Percentiles rank a stretch among this genome's conserved stretches.
Evolutionary conservation across 2,113 vertebrate genomes (phyloP).

Genomic region (Oreocharis arfaki): DNA sequence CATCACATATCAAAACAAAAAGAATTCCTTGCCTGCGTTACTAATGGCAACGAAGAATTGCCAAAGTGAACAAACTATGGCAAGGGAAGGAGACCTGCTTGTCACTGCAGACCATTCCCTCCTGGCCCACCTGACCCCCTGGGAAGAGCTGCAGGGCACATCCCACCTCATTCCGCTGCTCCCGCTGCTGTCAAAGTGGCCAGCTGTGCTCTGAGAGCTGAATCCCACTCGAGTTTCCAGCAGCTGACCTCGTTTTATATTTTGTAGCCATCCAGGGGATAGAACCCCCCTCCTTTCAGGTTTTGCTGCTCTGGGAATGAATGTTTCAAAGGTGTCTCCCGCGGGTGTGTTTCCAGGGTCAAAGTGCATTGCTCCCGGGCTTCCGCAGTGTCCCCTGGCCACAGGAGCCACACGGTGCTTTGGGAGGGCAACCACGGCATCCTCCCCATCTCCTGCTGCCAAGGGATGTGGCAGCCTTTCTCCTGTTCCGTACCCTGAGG

Average conservation of each 20-base stretch:
- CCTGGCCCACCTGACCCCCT: background rate
- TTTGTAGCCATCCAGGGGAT: background rate
- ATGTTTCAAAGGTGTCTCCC: background rate
- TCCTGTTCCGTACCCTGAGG: background rate
- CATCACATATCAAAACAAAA: background rate
- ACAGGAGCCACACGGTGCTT: background rate
- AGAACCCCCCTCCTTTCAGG: background rate
- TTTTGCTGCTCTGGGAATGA: background rate
- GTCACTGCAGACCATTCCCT: background rate
- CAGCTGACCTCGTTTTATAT: background rate
- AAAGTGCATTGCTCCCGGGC: slow-evolving; percentile 27
- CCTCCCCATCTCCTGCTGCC: background rate
- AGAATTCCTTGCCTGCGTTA: background rate
- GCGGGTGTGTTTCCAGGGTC: slow-evolving; percentile 52
- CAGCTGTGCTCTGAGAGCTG: rapidly evolving
- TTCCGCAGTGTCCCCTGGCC: slow-evolving; percentile 10
- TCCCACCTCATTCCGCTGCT: rapidly evolving
- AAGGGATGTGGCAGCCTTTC: background rate
- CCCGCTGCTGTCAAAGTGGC: background rate
- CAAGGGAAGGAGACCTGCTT: background rate
- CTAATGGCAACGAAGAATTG: slow-evolving; percentile 33
- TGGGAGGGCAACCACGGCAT: background rate
- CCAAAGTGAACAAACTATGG: background rate
- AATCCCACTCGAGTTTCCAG: background rate
- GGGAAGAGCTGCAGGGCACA: background rate